Conservation (phyloP, 2,113 vertebrate genomes). For the Castor canadensis region DNA sequence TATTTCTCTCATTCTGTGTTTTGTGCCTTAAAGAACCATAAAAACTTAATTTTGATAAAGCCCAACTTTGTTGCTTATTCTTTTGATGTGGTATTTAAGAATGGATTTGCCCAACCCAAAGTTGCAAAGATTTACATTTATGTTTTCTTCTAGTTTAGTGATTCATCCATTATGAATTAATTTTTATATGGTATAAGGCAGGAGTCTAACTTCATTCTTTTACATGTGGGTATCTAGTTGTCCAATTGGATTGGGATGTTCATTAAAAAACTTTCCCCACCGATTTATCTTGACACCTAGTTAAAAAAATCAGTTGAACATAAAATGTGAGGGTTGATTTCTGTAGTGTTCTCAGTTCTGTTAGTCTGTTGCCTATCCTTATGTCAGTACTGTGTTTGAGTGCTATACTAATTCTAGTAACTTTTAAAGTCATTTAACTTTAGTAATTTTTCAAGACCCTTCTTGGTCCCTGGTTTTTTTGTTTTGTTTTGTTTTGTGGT, state of each 20-base stretch:
- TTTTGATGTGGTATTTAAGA: background rate
- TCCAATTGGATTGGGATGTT: too few relatives aligned
- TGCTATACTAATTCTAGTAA: too few relatives aligned
- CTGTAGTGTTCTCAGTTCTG: background rate
- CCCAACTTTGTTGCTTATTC: background rate
- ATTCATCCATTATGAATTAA: too few relatives aligned
- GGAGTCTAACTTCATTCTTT: too few relatives aligned
- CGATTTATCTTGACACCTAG: background rate
- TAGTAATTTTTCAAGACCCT: background rate
- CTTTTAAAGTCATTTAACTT: background rate
- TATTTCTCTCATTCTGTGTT: background rate
- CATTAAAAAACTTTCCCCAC: background rate
- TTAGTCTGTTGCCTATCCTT: background rate
- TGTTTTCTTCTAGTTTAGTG: too few relatives aligned
- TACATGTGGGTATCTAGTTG: too few relatives aligned
- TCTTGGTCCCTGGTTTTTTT: background rate
- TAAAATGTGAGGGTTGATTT: background rate
- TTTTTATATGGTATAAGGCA: too few relatives aligned
- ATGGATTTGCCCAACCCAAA: background rate
- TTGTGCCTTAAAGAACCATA: too few relatives aligned
- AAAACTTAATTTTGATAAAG: background rate
- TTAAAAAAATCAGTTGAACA: background rate
- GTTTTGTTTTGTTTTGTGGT: too few relatives aligned
- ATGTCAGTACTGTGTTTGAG: too few relatives aligned
- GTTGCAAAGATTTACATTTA: too few relatives aligned